Evolutionary conservation across 2,113 vertebrate genomes (phyloP), one percentile per base, ranked within the genome.

Genomic region (Kryptolebias marmoratus): DNA sequence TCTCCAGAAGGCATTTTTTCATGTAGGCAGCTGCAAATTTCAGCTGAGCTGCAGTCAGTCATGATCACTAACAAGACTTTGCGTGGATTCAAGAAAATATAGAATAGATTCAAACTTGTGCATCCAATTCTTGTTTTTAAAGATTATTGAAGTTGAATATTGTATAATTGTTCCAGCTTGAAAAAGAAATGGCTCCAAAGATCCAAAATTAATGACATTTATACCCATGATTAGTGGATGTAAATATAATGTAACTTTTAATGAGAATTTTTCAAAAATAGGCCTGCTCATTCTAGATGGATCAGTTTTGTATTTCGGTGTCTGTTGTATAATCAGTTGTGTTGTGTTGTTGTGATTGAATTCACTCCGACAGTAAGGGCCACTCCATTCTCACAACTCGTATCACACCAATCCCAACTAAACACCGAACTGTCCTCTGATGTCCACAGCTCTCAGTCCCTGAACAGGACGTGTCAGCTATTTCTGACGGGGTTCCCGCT

Each of bases 291-390:
- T 52, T 50, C 30, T 76, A 62, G 79, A 73, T 44, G 36, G 67
- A 45, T 68, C 78, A 50, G 15, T 68, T 84, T 73, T 65, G 55
- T 84, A 73, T 78, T 83, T 86, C 77, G 55, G 70, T 58, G 64
- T 81, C 61, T 81, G 73, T 81, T 65, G 76, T 87, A 31, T 84
- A 31, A 64, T 73, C 39, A 2, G 45, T 22, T 22, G 22, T 75
- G 77, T 75, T 80, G 79, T 88, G 79, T 73, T 87, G 77, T 76
- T 60, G 77, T 89, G 57, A 64, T 78, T 85, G 66, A 77, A 77
- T 71, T 82, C 83, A 71, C 71, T 82, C 65, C 69, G 71, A 64
- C 71, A 64, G 39, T 63, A 47, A 54, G 10, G 66, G 57, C 59
- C 64, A 30, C 81, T 66, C 54, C 82, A 75, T 81, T 45, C 64